phyloP scores from a whole-genome alignment of 2,797 vertebrate genomes.

The Echiichthys vipera region DNA sequence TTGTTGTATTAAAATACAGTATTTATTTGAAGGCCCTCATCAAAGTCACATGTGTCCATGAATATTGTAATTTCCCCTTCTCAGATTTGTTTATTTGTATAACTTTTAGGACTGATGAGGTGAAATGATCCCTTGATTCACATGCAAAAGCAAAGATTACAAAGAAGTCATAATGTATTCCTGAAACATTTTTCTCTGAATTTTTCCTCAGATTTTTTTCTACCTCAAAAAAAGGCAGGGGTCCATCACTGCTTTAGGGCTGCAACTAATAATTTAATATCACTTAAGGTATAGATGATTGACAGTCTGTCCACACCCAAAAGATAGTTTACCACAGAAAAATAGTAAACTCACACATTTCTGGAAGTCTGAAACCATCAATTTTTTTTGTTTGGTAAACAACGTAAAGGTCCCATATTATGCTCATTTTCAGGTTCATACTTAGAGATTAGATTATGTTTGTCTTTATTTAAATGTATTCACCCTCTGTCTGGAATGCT shows the following conservation, averaged over 20 bases:
- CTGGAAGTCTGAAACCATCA: no score
- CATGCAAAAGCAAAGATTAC: not conserved
- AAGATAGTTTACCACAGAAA: no score
- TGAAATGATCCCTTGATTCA: not conserved
- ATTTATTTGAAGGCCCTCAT: not conserved
- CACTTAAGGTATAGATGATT: not conserved
- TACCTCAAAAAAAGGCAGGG: no score
- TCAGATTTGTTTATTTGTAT: not conserved
- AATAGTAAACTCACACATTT: no score
- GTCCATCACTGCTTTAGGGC: not conserved
- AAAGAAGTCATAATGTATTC: not conserved
- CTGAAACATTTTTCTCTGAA: not conserved
- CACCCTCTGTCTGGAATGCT: no score
- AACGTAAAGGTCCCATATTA: no score
- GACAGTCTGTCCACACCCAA: no score
- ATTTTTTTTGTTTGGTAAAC: no score
- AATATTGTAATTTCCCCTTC: not conserved
- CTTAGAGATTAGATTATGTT: no score
- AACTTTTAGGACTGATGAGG: not conserved
- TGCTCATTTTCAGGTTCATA: no score
- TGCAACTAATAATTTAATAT: not conserved
- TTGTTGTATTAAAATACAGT: not conserved
- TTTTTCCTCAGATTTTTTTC: no score
- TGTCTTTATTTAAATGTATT: no score
- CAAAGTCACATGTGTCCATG: not conserved